Evolutionary conservation across 2,888 invertebrate species (phyloP).

Genomic region (Eristalinus aeneus): DNA sequence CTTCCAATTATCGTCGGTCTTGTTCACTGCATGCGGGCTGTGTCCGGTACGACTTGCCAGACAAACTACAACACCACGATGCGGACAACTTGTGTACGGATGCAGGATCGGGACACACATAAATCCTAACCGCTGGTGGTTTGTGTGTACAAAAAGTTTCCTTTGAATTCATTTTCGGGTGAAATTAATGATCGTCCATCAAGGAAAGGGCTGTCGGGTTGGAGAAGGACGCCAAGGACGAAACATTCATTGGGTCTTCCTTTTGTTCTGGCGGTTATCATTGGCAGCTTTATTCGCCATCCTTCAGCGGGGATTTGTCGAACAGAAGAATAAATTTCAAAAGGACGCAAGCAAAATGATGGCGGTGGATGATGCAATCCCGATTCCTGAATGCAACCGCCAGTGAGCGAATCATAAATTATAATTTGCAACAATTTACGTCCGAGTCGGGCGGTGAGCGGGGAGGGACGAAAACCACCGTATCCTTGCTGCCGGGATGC

Average conservation of each 20-base stretch:
- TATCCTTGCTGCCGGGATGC: neutral
- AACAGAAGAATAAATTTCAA: constrained; percentile 14
- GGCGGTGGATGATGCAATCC: constrained; percentile 55
- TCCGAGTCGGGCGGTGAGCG: constrained; percentile 1
- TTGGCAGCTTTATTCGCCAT: constrained; percentile 56
- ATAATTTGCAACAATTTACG: constrained; percentile 58
- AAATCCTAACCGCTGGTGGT: neutral
- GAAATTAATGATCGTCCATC: constrained; percentile 57
- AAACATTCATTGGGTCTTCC: neutral
- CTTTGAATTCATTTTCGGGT: constrained; percentile 57
- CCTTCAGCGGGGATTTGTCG: constrained; percentile 55
- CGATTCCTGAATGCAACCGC: constrained; percentile 35
- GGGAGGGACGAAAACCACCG: neutral
- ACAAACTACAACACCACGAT: neutral
- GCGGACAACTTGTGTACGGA: neutral
- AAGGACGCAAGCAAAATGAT: neutral
- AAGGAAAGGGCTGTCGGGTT: neutral
- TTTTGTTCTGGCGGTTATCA: constrained; percentile 29
- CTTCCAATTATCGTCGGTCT: constrained; percentile 53
- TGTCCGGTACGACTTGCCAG: neutral
- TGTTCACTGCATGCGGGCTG: constrained; percentile 26
- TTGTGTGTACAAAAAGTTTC: constrained; percentile 5
- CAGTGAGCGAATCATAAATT: constrained; percentile 54
- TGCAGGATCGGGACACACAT: neutral
- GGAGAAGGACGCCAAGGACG: neutral